Conservation (phyloP, 1,140 invertebrate genomes). For the Parapsyche elsis region DNA sequence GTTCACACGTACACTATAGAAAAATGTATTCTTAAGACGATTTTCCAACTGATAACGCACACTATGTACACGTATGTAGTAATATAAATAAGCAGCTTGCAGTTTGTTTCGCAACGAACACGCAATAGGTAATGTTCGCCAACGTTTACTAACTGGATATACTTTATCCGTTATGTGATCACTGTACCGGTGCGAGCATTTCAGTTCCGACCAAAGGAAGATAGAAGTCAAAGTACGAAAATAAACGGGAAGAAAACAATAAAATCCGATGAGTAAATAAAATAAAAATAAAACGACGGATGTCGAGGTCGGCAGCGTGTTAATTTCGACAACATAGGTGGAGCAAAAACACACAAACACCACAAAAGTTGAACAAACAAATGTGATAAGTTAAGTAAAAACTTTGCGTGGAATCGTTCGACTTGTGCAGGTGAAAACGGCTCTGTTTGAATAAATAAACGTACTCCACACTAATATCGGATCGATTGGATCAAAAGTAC, state of each 20-base stretch:
- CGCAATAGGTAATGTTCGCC: too few relatives aligned
- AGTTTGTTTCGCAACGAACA: too few relatives aligned
- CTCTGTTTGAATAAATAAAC: too few relatives aligned
- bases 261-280: neutral
- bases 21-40: too few relatives aligned
- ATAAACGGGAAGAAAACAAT: neutral
- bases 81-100: too few relatives aligned
- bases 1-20: too few relatives aligned
- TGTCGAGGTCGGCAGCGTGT: neutral
- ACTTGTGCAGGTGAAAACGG: too few relatives aligned
- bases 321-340: neutral
- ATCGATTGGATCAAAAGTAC: too few relatives aligned
- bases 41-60: too few relatives aligned
- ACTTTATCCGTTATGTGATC: conserved; percentile 8
- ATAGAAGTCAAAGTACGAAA: neutral
- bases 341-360: neutral
- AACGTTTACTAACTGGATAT: conserved; percentile 14
- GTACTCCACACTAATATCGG: too few relatives aligned
- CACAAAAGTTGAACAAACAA: neutral
- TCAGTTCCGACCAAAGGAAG: neutral
- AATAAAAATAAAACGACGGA: neutral
- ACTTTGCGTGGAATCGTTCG: too few relatives aligned
- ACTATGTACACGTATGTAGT: too few relatives aligned
- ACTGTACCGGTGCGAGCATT: neutral
- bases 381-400: neutral